Evolutionary conservation across 2,797 vertebrate genomes (phyloP).

Genomic region (Tamandua tetradactyla): DNA sequence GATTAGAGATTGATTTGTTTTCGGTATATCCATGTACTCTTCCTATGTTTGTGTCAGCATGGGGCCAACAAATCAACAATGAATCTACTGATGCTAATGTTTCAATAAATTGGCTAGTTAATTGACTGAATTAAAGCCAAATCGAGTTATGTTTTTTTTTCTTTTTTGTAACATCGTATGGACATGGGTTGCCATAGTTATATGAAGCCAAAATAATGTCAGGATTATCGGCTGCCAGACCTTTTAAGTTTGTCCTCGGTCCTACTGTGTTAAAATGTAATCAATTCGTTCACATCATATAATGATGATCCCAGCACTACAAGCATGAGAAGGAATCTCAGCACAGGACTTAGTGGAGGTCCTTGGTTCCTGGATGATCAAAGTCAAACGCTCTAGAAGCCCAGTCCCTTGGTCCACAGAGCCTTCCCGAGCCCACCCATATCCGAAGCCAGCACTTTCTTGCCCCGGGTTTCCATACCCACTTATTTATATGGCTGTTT

Average conservation of each 20-base stretch:
- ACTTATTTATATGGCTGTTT: neutral
- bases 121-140: conserved; percentile 44
- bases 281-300: neutral
- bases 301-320: neutral
- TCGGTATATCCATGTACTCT: neutral
- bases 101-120: conserved; percentile 42
- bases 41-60: neutral
- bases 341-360: neutral
- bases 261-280: conserved; percentile 1
- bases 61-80: conserved; percentile 8
- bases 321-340: neutral
- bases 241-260: neutral
- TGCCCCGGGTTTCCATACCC: neutral
- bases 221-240: neutral
- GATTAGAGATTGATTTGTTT: neutral
- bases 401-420: neutral
- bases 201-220: neutral
- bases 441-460: neutral
- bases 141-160: neutral
- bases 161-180: neutral
- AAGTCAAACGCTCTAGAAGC: conserved; percentile 16
- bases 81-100: conserved; percentile 36
- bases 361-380: conserved; percentile 1
- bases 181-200: conserved; percentile 4
- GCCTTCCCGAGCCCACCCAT: neutral